phyloP scores from a whole-genome alignment of 2,113 vertebrate genomes.

The Chitala chitala region DNA sequence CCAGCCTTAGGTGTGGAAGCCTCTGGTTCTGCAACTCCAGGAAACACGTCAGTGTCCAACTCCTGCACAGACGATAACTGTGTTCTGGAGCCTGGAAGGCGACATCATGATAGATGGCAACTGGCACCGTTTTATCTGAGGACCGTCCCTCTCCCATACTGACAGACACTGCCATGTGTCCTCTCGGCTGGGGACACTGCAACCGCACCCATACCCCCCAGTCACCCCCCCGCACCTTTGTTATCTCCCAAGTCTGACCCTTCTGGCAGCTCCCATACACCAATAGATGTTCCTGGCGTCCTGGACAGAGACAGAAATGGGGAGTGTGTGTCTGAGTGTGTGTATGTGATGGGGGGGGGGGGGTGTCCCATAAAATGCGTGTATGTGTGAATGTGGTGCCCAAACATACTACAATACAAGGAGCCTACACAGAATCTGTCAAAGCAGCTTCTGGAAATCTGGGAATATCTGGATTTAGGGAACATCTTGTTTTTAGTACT shows the following conservation, averaged over 20 bases:
- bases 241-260: background rate
- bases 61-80: conserved; percentile 55
- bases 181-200: too few relatives aligned
- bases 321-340: background rate
- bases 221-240: background rate
- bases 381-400: background rate
- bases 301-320: background rate
- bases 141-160: conserved; percentile 25
- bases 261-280: background rate
- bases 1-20: conserved; percentile 44
- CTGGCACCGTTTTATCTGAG: conserved; percentile 51
- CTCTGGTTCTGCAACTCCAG: conserved; percentile 31
- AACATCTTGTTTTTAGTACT: background rate
- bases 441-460: background rate
- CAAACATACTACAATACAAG: background rate
- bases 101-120: conserved; percentile 57
- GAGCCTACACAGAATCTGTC: too few relatives aligned
- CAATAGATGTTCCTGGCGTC: background rate
- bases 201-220: too few relatives aligned
- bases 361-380: background rate
- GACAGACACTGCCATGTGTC: conserved; percentile 1
- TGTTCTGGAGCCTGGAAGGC: conserved; percentile 51
- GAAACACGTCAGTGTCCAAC: conserved; percentile 27
- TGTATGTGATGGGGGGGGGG: background rate
- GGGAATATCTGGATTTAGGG: background rate